A percentile compares a stretch with the other conserved stretches of the same genome.
These are phyloP conservation scores for Cirrhinus mrigala DNA, from an alignment of 2,797 vertebrate genomes.

Conservation along the genomic window DNA sequence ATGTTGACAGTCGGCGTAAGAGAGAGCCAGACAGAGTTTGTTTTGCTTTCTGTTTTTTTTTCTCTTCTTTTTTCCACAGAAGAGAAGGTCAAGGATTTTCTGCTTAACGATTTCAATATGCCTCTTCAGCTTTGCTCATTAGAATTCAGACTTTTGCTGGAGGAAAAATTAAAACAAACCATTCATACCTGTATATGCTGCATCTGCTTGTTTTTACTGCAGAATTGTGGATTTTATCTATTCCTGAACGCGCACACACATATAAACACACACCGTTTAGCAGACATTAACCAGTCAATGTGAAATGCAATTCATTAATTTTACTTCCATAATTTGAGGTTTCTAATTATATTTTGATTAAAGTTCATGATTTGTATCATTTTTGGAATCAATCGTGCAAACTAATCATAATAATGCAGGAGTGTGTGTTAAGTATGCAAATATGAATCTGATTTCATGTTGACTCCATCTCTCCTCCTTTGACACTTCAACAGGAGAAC, in stretches of 20 bases:
- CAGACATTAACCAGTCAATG: background rate
- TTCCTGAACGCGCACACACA: background rate
- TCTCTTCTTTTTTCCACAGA: background rate
- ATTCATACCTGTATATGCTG: slow-evolving; percentile 7
- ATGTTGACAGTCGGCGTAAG: slow-evolving; percentile 49
- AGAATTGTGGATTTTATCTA: background rate
- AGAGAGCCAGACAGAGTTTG: slow-evolving; percentile 40
- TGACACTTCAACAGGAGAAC: background rate
- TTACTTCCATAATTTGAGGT: background rate
- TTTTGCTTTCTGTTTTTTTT: slow-evolving; percentile 39
- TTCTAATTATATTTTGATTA: background rate
- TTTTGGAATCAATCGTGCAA: background rate
- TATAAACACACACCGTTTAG: background rate
- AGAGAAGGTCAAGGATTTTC: slow-evolving; percentile 40
- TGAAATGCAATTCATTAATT: background rate
- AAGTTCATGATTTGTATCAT: background rate
- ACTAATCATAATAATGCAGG: background rate
- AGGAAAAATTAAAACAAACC: slow-evolving; percentile 37
- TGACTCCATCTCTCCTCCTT: background rate
- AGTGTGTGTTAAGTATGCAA: background rate
- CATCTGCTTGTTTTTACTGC: slow-evolving; percentile 34
- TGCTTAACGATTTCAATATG: slow-evolving; percentile 59
- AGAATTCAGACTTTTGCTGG: slow-evolving; percentile 47
- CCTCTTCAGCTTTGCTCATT: slow-evolving; percentile 59
- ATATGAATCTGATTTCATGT: background rate